Conservation (phyloP, 1,140 invertebrate genomes). For the Scylla paramamosain region DNA sequence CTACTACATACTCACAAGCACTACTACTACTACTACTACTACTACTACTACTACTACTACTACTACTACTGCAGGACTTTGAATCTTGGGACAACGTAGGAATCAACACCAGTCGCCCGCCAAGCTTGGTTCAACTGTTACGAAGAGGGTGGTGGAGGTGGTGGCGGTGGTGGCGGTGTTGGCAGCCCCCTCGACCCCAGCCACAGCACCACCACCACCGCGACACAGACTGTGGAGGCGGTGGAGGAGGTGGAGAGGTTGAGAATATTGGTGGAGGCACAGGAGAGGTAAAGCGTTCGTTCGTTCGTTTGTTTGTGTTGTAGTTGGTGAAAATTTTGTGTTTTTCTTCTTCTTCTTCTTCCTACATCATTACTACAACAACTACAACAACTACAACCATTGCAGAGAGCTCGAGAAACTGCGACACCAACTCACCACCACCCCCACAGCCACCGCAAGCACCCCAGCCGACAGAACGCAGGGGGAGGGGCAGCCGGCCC, state of each 20-base stretch:
- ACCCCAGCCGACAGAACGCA: neutral
- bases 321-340: too few relatives aligned
- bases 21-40: constrained; percentile 28
- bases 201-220: constrained; percentile 2
- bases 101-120: constrained; percentile 90
- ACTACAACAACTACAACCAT: neutral
- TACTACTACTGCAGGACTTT: constrained; percentile 86
- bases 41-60: constrained; percentile 15
- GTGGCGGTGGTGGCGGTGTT: constrained; percentile 79
- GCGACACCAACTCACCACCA: neutral
- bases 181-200: constrained; percentile 70
- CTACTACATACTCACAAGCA: neutral
- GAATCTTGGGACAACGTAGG: constrained; percentile 97
- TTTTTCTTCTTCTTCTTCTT: too few relatives aligned
- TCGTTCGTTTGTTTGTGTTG: too few relatives aligned
- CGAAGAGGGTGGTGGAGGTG: constrained; percentile 83
- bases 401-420: neutral
- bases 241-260: constrained; percentile 24
- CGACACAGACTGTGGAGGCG: constrained; percentile 44
- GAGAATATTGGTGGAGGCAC: neutral
- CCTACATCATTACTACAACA: neutral
- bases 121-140: constrained; percentile 88
- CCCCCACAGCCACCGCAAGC: too few relatives aligned
- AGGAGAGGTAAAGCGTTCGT: neutral
- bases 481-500: neutral